Base-by-base conservation (phyloP, 2,113 vertebrate genomes). In the Lagenorhynchus albirostris region DNA sequence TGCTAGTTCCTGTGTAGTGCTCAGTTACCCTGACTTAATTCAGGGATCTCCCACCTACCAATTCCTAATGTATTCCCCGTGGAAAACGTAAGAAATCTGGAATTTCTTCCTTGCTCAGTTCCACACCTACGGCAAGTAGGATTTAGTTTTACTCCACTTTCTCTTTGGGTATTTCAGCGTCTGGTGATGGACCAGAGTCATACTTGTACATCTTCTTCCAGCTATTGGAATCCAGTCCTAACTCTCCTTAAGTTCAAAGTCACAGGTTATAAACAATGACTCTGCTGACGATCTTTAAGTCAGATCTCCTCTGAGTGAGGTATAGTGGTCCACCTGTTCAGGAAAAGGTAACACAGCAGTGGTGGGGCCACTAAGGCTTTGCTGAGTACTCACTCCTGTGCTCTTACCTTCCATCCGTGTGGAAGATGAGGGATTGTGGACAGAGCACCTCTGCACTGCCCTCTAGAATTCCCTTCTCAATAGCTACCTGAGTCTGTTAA, bases 61-160 rank as follows among this genome's bases (percentile, higher is more conserved):
- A 1, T 20, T 58, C 80, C 36, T 38, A 33, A 20, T 29, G 6
- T 55, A 4, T 62, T 62, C 29, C n/a, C 8, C 0, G 0, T 18
- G 62, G 38, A 79, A 68, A 96, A 1, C 6, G 1, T 36, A 44
- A 65, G 63, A 86, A 89, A 36, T 70, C 7, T 31, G n/a, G 6
- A 10, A 38, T 73, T 79, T 47, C 25, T 93, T 80, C 62, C 68
- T 89, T 73, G 38, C 55, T 68, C 3, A 0, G 58, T 31, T 70
- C n/a, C 23, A 33, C 10, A 3, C 36, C 23, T 12, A 4, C 4
- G 25, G 63, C 38, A 79, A 55, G 36, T 62, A 50, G 87, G 63
- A 41, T 81, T 89, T 47, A 65, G 38, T 70, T 36, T 4, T 50
- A 4, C 8, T 50, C 25, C 1, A 4, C 29, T 29, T 87, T 87